These are phyloP conservation scores for Steinernema scapterisci DNA, from an alignment of 2,888 invertebrate species.

Conservation along the genomic window DNA sequence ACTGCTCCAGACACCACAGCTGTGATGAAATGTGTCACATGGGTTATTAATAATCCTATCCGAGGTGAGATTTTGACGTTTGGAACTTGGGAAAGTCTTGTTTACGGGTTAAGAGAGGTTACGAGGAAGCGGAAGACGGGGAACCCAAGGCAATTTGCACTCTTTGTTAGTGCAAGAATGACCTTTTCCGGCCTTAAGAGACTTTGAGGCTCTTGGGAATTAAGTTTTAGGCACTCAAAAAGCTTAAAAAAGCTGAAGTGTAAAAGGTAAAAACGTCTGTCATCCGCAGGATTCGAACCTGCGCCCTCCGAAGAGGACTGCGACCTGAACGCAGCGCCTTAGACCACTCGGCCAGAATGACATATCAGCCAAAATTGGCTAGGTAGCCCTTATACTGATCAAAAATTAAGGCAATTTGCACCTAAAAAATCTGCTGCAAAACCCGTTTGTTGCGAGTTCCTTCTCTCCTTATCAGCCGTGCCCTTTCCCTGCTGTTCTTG, in stretches of 20 bases:
- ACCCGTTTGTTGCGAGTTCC: neutral
- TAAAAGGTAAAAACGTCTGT: neutral
- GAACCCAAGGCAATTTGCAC: no score
- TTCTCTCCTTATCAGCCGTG: neutral
- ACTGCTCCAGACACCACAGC: neutral
- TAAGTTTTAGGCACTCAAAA: no score
- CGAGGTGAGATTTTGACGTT: neutral
- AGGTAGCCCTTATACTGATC: no score
- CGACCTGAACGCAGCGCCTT: conserved; percentile 82
- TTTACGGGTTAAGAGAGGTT: no score
- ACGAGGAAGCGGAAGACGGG: no score
- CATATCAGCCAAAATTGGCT: neutral
- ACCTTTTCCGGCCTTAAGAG: no score
- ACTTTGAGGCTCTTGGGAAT: no score
- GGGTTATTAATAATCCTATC: conserved; percentile 31
- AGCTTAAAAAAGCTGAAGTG: no score
- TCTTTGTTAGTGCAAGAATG: no score
- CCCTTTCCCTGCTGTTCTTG: neutral
- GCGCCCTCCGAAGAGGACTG: conserved; percentile 72
- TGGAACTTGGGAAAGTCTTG: no score
- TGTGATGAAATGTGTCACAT: conserved; percentile 27
- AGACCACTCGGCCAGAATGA: conserved; percentile 76
- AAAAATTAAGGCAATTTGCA: no score
- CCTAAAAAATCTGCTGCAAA: neutral
- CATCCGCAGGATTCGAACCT: conserved; percentile 45